A percentile compares a stretch with the other conserved stretches of the same genome.
Evolutionary conservation across 35 echinoderm and acorn worm genomes (phyloP).

Genomic region (Heliocidaris erythrogramma): DNA sequence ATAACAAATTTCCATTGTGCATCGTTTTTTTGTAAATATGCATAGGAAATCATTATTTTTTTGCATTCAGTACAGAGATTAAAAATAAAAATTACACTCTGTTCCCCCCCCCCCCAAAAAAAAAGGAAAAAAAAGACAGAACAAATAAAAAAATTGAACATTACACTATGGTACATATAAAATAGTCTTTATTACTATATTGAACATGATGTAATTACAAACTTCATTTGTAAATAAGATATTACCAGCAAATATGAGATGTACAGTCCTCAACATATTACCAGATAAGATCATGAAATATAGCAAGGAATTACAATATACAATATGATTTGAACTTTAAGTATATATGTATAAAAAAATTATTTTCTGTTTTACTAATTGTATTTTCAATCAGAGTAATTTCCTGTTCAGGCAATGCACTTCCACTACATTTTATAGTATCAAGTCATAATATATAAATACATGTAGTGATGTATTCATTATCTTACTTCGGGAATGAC

Average conservation of each 20-base stretch:
- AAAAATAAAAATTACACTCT: no score
- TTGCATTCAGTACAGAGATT: no score
- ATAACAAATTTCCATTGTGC: no score
- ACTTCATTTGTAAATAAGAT: not conserved
- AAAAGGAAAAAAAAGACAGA: no score
- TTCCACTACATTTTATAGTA: no score
- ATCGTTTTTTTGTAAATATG: no score
- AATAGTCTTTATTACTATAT: slow-evolving; percentile 14
- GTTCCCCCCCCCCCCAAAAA: no score
- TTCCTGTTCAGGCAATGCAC: not conserved
- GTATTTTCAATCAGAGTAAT: not conserved
- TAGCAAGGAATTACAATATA: not conserved
- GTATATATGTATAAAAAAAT: no score
- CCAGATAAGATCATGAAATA: not conserved
- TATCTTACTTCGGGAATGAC: no score
- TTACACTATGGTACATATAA: not conserved
- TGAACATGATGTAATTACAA: not conserved
- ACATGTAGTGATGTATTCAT: no score
- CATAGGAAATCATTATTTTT: no score
- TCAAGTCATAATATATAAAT: no score
- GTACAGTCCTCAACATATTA: not conserved
- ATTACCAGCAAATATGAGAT: not conserved
- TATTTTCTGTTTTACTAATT: not conserved
- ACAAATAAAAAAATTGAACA: not conserved
- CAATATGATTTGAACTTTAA: not conserved